Base-by-base conservation (phyloP, 1,140 invertebrate genomes). In the Halictus rubicundus region DNA sequence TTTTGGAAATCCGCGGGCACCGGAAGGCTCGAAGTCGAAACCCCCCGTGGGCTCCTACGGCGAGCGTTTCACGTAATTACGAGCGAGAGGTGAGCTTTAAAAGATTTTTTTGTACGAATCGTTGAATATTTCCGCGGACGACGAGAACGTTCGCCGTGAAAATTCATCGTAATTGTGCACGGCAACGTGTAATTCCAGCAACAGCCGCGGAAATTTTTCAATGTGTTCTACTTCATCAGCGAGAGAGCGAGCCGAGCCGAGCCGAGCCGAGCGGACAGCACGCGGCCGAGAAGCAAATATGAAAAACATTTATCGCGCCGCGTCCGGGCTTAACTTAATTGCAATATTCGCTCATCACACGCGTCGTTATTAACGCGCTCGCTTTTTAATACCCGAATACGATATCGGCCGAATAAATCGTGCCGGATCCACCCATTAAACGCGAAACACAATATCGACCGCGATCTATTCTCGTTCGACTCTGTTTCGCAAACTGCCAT, bases 171-270 rank as follows among this genome's bases (percentile, higher is more conserved):
- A 49, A 42, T 76, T 76, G 54, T 5, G 27, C 14, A 21, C 12
- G 32, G 42, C 46, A 60, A 68, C 65, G 37, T 60, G 27, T 52
- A 68, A 76, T 76, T 32, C 60, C 9, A 6, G 39, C 21, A 49
- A 60, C 68, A 60, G 69, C 32, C 65, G 21, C 37, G 10, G 39
- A 60, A 57, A 69, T 76, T 76, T 69, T 57, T 76, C 65, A 27
- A 68, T 68, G 74, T 32, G 46, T 60, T 69, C 59, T 68, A 25
- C 74, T 76, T 69, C 74, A 69, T 76, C 65, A 49, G 64, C 19
- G 16, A 21, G 42, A 0, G 32, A 6, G 64, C 23, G n/a, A 21
- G 42, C n/a, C n/a, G n/a, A n/a, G n/a, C n/a, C 1, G 32, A 6
- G n/a, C 32, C 32, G 32, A 3, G 5, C 19, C 7, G 1, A 21